These are phyloP conservation scores for Sebastes miniatus DNA, from an alignment of 2,797 vertebrate species.

Conservation along the genomic window DNA sequence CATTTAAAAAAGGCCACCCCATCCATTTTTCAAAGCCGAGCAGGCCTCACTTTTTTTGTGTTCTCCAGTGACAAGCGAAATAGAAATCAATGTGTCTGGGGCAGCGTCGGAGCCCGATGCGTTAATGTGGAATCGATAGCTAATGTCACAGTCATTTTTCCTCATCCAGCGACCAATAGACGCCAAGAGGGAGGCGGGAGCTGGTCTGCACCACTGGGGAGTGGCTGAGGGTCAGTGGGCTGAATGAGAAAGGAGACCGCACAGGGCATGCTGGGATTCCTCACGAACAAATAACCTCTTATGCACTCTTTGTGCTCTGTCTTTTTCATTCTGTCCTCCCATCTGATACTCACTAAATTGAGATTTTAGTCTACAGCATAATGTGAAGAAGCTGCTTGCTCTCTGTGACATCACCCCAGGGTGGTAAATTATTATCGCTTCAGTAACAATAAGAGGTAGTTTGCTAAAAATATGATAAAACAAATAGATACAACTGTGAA, in stretches of 20 bases:
- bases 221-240: slow-evolving; percentile 34
- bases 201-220: slow-evolving; percentile 15
- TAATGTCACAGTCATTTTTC: slow-evolving; percentile 80
- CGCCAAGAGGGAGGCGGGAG: slow-evolving; percentile 7
- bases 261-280: slow-evolving; percentile 7
- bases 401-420: background rate
- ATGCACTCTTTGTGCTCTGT: background rate
- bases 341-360: background rate
- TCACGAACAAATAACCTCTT: background rate
- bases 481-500: background rate
- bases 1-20: slow-evolving; percentile 44
- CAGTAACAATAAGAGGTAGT: background rate
- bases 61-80: slow-evolving; percentile 66
- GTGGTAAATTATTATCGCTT: background rate
- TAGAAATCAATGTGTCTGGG: slow-evolving; percentile 78
- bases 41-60: slow-evolving; percentile 58
- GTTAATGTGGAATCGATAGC: slow-evolving; percentile 79
- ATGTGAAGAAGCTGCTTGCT: background rate
- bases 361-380: background rate
- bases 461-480: background rate
- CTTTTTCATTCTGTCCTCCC: background rate
- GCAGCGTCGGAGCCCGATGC: slow-evolving; percentile 52
- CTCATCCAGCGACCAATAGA: slow-evolving; percentile 66
- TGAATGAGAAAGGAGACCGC: slow-evolving; percentile 21
- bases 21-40: slow-evolving; percentile 59